Conservation (phyloP, 92 coral and sea anemone genomes). For the Heteractis magnifica region DNA sequence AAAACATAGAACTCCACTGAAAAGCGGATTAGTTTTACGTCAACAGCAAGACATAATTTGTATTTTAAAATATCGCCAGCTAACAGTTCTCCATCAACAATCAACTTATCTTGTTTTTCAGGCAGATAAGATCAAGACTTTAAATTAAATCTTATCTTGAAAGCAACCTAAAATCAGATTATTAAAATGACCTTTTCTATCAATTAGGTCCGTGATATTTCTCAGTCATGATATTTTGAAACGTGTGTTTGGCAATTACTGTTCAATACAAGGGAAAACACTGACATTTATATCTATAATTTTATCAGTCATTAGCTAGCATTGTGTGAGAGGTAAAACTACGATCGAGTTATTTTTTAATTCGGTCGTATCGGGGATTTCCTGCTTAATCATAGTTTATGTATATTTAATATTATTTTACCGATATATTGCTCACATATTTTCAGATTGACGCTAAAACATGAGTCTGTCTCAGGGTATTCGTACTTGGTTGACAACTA, state of each 20-base stretch:
- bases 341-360: background rate
- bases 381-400: background rate
- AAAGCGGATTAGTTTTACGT: background rate
- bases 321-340: background rate
- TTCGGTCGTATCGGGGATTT: background rate
- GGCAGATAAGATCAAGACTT: background rate
- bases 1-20: background rate
- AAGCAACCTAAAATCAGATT: background rate
- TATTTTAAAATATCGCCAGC: background rate
- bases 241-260: background rate
- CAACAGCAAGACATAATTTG: background rate
- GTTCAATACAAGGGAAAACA: background rate
- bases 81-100: constrained; percentile 1
- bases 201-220: background rate
- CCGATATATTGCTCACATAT: too few relatives aligned
- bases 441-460: too few relatives aligned
- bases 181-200: background rate
- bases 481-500: background rate
- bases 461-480: too few relatives aligned
- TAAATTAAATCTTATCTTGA: background rate
- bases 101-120: background rate
- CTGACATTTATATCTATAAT: background rate
- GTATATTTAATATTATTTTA: too few relatives aligned
- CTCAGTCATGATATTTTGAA: background rate
- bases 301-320: background rate